These are phyloP conservation scores for Heliconius eleuchia DNA, from an alignment of 1,140 invertebrate species.

Conservation along the genomic window DNA sequence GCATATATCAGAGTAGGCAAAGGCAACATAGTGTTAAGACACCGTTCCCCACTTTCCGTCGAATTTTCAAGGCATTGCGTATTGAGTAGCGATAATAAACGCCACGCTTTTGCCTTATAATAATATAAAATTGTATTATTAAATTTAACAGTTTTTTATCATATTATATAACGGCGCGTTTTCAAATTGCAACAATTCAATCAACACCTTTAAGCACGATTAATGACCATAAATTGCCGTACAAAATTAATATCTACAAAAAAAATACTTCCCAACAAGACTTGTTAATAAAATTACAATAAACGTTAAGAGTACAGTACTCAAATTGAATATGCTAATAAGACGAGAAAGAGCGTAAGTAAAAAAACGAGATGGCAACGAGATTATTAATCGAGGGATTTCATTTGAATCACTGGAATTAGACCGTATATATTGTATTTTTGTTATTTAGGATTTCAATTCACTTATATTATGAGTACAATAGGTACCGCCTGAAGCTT, in stretches of 20 bases:
- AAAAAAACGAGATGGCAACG: background rate
- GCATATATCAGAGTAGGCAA: too few relatives aligned
- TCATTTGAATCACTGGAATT: background rate
- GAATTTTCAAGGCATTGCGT: too few relatives aligned
- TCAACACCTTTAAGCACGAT: background rate
- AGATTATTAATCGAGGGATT: slow-evolving; percentile 12
- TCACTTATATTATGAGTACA: background rate
- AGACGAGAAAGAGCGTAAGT: background rate
- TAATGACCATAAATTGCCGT: background rate
- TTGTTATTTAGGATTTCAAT: background rate
- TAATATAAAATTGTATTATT: too few relatives aligned
- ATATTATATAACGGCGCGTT: too few relatives aligned
- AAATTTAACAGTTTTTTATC: too few relatives aligned
- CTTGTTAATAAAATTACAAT: slow-evolving; percentile 14
- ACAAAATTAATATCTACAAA: background rate
- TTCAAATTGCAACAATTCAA: too few relatives aligned
- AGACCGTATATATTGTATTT: background rate
- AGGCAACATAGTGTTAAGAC: too few relatives aligned
- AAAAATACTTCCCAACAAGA: background rate
- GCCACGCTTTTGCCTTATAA: too few relatives aligned
- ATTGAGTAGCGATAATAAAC: too few relatives aligned
- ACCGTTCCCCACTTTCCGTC: too few relatives aligned
- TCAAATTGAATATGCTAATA: slow-evolving; percentile 12
- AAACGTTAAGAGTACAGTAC: slow-evolving; percentile 1
- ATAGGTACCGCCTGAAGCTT: background rate